These are phyloP conservation scores for Paedocypris micromegethes DNA, from an alignment of 2,797 vertebrate genomes.

Conservation along the genomic window DNA sequence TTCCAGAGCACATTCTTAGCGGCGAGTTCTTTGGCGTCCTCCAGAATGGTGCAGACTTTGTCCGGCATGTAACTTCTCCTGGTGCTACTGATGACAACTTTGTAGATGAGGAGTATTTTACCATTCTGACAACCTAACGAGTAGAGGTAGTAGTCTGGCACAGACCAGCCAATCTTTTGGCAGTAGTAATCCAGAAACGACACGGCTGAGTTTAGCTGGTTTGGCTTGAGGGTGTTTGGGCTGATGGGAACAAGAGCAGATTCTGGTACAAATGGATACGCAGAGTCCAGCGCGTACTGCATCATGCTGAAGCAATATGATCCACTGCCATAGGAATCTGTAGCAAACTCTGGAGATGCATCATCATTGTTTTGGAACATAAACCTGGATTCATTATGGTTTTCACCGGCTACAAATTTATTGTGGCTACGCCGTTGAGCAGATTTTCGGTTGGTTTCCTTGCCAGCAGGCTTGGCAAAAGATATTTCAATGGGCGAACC, in stretches of 20 bases:
- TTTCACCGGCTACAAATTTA: conserved; percentile 56
- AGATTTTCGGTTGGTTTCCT: conserved; percentile 67
- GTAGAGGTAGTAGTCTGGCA: conserved; percentile 86
- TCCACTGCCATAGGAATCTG: conserved; percentile 19
- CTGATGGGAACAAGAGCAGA: conserved; percentile 75
- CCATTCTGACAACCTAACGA: conserved; percentile 77
- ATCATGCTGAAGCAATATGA: conserved; percentile 61
- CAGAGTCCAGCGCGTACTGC: conserved; percentile 63
- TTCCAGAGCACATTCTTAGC: conserved; percentile 80
- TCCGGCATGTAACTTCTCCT: conserved; percentile 80
- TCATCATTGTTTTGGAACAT: conserved; percentile 72
- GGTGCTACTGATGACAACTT: conserved; percentile 71
- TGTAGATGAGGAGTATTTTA: conserved; percentile 73
- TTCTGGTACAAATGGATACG: conserved; percentile 76
- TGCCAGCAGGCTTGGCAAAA: conserved; percentile 82
- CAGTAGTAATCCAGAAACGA: conserved; percentile 87
- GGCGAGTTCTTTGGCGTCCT: conserved; percentile 87
- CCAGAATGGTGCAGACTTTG: conserved; percentile 79
- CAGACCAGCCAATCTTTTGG: conserved; percentile 78
- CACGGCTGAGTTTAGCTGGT: conserved; percentile 81
- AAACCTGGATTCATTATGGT: conserved; percentile 57
- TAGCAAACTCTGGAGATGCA: conserved; percentile 48
- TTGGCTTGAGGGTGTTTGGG: conserved; percentile 77
- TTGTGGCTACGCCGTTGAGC: conserved; percentile 63
- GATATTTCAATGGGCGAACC: conserved; percentile 81